Evolutionary conservation across 2,888 invertebrate species (phyloP).

Genomic region (Ctena decussata): DNA sequence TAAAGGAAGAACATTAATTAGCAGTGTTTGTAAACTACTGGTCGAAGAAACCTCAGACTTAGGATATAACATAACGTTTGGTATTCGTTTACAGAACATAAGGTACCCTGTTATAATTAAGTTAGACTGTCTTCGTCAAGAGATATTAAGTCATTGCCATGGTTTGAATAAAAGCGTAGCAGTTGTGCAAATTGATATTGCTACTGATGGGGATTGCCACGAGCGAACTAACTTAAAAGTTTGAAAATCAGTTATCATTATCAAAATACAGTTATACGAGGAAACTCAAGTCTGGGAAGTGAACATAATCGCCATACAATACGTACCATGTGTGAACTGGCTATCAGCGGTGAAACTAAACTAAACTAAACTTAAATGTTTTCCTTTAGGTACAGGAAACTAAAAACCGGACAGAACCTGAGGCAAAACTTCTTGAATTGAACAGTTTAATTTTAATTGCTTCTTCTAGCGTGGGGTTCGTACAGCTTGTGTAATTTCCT

Average conservation of each 20-base stretch:
- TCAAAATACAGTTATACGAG: background rate
- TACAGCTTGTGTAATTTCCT: background rate
- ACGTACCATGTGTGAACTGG: background rate
- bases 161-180: too few species aligned
- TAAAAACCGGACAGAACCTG: background rate
- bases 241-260: too few species aligned
- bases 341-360: background rate
- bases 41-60: background rate
- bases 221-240: too few species aligned
- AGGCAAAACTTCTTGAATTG: background rate
- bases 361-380: background rate
- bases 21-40: background rate
- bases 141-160: too few species aligned
- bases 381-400: background rate
- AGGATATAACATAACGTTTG: background rate
- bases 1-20: background rate
- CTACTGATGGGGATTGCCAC: too few species aligned
- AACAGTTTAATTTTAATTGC: background rate
- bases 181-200: too few species aligned
- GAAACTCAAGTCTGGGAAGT: too few species aligned
- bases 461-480: too few species aligned
- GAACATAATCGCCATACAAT: background rate
- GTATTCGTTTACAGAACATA: too few species aligned
- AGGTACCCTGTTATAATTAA: too few species aligned
- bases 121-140: too few species aligned